These are phyloP conservation scores for Gila robusta DNA, from an alignment of 2,797 vertebrate species.

Conservation along the genomic window DNA sequence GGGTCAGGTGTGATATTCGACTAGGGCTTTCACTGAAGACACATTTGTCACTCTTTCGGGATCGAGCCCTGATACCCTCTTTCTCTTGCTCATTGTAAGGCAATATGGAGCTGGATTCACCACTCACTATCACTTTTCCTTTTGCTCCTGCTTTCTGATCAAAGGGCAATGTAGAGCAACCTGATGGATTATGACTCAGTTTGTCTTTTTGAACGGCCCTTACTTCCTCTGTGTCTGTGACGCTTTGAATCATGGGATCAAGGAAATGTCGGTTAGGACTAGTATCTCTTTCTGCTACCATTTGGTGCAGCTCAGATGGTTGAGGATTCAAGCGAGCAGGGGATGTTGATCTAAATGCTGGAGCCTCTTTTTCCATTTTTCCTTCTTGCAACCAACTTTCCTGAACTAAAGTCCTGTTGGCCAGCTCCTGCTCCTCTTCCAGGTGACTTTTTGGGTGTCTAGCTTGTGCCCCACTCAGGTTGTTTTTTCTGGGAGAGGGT, in stretches of 20 bases:
- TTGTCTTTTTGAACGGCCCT: constrained; percentile 38
- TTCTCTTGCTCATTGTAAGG: constrained; percentile 73
- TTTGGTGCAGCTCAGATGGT: constrained; percentile 60
- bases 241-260: constrained; percentile 51
- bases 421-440: constrained; percentile 52
- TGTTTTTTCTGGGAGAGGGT: constrained; percentile 54
- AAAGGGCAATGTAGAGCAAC: constrained; percentile 71
- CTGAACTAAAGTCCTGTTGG: constrained; percentile 62
- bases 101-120: constrained; percentile 57
- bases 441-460: constrained; percentile 62
- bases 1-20: constrained; percentile 73
- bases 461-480: constrained; percentile 57
- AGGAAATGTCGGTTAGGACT: constrained; percentile 55
- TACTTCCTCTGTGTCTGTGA: constrained; percentile 53
- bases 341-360: constrained; percentile 60
- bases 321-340: constrained; percentile 61
- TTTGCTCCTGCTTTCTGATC: constrained; percentile 66
- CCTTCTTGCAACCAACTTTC: constrained; percentile 57
- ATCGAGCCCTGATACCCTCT: constrained; percentile 76
- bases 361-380: constrained; percentile 35
- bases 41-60: constrained; percentile 80
- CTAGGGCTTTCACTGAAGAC: constrained; percentile 76
- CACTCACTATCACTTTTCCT: constrained; percentile 64
- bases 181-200: constrained; percentile 66
- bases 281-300: constrained; percentile 43